A percentile compares a stretch with the other conserved stretches of the same genome.
Evolutionary conservation across 1,140 invertebrate species (phyloP).

Genomic region (Eciton burchellii): DNA sequence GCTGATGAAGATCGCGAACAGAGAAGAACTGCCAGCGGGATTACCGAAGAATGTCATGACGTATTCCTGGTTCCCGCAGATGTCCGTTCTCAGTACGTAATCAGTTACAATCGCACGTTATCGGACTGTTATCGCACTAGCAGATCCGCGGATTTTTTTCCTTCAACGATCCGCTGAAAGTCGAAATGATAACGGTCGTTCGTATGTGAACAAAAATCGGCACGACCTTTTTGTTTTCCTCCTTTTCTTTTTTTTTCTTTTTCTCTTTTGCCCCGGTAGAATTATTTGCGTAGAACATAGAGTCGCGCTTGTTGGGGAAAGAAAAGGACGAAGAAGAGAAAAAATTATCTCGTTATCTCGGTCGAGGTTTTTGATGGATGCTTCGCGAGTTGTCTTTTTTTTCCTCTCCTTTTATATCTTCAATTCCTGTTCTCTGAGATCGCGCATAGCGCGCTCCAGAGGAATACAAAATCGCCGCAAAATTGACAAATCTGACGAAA

Average conservation of each 20-base stretch:
- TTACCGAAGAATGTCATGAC: slow-evolving; percentile 73
- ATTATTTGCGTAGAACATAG: slow-evolving; percentile 28
- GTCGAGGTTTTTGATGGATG: too few relatives aligned
- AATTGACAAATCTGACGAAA: too few relatives aligned
- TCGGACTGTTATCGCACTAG: not conserved
- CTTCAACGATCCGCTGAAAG: not conserved
- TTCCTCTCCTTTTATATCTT: too few relatives aligned
- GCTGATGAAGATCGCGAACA: slow-evolving; percentile 75
- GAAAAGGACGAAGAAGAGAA: too few relatives aligned
- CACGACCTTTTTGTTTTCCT: too few relatives aligned
- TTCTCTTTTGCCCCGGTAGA: too few relatives aligned
- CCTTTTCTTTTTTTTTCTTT: too few relatives aligned
- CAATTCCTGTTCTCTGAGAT: too few relatives aligned
- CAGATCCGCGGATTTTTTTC: not conserved
- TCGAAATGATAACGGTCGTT: not conserved
- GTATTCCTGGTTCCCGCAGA: slow-evolving; percentile 58
- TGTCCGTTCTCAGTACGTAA: slow-evolving; percentile 61
- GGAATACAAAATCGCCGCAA: too few relatives aligned
- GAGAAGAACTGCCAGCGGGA: slow-evolving; percentile 69
- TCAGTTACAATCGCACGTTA: not conserved
- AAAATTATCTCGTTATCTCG: too few relatives aligned
- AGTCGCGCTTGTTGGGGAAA: not conserved
- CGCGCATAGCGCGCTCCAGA: too few relatives aligned
- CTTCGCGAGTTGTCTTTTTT: too few relatives aligned
- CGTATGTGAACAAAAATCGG: not conserved